A percentile compares a stretch with the other conserved stretches of the same genome.
Evolutionary conservation across 2,888 invertebrate species (phyloP).

Genomic region (Acanthosepion pharaonis): DNA sequence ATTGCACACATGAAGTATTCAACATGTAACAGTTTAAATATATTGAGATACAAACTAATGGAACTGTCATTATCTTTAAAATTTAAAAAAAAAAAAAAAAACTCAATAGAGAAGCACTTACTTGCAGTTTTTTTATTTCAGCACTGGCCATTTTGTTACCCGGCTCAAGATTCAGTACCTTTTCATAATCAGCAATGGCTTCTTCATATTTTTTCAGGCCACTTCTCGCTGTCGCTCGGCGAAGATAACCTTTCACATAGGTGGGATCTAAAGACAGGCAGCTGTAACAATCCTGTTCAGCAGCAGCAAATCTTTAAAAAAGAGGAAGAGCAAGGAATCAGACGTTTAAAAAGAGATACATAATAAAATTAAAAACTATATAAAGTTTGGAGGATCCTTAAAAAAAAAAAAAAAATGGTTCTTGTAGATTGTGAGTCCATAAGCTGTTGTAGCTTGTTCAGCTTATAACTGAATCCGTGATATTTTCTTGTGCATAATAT

Average conservation of each 20-base stretch:
- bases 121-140: constrained; percentile 79
- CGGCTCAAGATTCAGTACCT: constrained; percentile 85
- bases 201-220: constrained; percentile 82
- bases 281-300: constrained; percentile 74
- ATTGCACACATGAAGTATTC: neutral
- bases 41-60: neutral
- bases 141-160: constrained; percentile 82
- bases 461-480: no score
- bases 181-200: constrained; percentile 83
- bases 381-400: no score
- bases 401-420: no score
- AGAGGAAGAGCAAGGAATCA: neutral
- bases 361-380: neutral
- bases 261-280: constrained; percentile 74
- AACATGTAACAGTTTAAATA: neutral
- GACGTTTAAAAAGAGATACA: neutral
- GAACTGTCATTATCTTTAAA: neutral
- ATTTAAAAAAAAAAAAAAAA: neutral
- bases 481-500: no score
- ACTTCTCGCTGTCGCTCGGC: constrained; percentile 77
- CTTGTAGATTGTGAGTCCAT: no score
- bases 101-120: neutral
- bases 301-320: constrained; percentile 73
- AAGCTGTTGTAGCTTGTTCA: no score
- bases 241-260: constrained; percentile 74